A percentile compares a stretch with the other conserved stretches of the same genome.
phyloP scores from a whole-genome alignment of 2,888 invertebrate species.

The Drosophila paranaensis region DNA sequence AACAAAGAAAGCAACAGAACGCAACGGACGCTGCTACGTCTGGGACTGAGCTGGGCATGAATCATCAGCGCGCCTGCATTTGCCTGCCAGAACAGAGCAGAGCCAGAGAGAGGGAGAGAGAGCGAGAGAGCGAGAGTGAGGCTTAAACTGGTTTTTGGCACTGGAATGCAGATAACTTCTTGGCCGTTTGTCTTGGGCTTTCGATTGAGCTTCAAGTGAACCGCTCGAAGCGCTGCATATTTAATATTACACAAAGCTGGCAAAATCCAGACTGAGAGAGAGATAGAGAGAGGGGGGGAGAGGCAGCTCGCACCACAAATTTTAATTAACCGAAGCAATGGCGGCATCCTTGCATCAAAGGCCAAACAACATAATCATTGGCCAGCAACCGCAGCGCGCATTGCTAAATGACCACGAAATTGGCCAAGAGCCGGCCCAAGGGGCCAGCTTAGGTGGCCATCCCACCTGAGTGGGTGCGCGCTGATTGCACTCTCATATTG shows the following conservation, averaged over 20 bases:
- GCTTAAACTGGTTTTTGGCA: conserved; percentile 64
- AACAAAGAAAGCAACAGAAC: conserved; percentile 32
- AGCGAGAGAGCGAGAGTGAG: background rate
- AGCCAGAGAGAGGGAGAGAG: background rate
- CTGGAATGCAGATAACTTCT: conserved; percentile 78
- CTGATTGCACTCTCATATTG: conserved; percentile 16
- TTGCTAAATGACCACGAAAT: conserved; percentile 74
- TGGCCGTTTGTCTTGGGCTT: conserved; percentile 31
- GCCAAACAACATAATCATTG: conserved; percentile 62
- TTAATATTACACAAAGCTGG: conserved; percentile 65
- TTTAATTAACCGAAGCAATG: conserved; percentile 79
- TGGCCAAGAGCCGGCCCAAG: conserved; percentile 33
- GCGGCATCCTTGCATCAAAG: conserved; percentile 65
- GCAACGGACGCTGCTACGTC: conserved; percentile 68
- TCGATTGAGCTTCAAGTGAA: conserved; percentile 61
- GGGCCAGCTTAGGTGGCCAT: conserved; percentile 9
- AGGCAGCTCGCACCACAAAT: conserved; percentile 63
- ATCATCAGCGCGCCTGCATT: conserved; percentile 64
- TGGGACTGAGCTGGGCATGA: conserved; percentile 62
- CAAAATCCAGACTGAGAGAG: conserved; percentile 36
- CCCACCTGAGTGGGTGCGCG: conserved; percentile 10
- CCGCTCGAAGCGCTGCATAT: conserved; percentile 66
- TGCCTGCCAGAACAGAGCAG: conserved; percentile 8
- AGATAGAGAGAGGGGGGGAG: background rate
- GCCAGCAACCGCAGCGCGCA: conserved; percentile 34